Percentiles rank a stretch among this genome's conserved stretches.
Evolutionary conservation across 2,888 invertebrate genomes (phyloP).

Genomic region (Patella pellucida): DNA sequence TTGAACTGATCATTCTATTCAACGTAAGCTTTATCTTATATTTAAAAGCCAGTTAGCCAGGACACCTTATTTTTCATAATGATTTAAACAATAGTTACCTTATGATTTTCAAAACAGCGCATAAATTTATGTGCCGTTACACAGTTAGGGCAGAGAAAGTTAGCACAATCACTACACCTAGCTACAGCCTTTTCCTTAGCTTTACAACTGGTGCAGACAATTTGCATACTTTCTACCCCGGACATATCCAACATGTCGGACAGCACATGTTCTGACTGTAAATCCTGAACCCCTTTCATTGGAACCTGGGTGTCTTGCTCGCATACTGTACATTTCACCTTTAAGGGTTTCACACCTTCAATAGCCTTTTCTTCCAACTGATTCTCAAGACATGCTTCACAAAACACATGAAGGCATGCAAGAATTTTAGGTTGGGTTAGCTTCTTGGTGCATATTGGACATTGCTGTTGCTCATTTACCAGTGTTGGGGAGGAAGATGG

Average conservation of each 20-base stretch:
- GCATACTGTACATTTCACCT: constrained; percentile 73
- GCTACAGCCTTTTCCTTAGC: constrained; percentile 94
- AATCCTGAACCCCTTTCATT: constrained; percentile 76
- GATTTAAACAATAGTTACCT: constrained; percentile 60
- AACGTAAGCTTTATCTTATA: background rate
- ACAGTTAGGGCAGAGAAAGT: constrained; percentile 93
- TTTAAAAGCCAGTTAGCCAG: too few relatives aligned
- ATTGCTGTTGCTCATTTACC: constrained; percentile 50
- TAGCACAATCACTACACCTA: constrained; percentile 93
- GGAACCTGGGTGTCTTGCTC: constrained; percentile 83
- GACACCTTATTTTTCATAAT: background rate
- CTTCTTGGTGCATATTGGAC: constrained; percentile 72
- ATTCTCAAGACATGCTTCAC: constrained; percentile 90
- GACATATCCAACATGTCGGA: constrained; percentile 74
- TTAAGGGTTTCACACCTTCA: constrained; percentile 7
- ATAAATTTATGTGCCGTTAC: constrained; percentile 96
- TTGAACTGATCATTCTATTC: background rate
- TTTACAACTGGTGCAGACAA: constrained; percentile 91
- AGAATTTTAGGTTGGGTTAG: constrained; percentile 88
- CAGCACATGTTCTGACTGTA: constrained; percentile 88
- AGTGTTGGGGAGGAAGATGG: constrained; percentile 39
- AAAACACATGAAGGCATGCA: constrained; percentile 94
- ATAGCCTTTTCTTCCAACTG: constrained; percentile 72
- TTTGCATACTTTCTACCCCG: constrained; percentile 77
- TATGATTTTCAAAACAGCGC: constrained; percentile 95